Percentiles rank a stretch among this genome's conserved stretches.
These are phyloP conservation scores for Proisotoma minuta DNA, from an alignment of 2,888 invertebrate genomes.

Conservation along the genomic window DNA sequence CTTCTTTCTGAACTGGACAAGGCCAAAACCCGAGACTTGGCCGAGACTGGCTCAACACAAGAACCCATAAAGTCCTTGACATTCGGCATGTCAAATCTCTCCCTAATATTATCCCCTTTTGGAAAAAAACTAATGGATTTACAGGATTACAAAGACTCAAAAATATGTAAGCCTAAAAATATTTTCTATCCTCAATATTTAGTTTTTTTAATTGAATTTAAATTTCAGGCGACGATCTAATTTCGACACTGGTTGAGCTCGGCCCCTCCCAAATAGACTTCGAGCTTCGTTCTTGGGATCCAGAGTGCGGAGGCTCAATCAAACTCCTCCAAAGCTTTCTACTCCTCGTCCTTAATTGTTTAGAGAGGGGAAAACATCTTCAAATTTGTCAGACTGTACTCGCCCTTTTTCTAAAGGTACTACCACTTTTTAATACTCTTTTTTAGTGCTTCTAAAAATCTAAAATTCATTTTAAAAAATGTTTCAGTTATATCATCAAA, in stretches of 20 bases:
- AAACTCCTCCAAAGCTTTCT: slow-evolving; percentile 73
- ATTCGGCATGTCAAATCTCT: too few species aligned
- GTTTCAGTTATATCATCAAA: too few species aligned
- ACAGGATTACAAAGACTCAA: too few species aligned
- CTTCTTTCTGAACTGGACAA: neutral
- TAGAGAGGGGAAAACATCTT: slow-evolving; percentile 73
- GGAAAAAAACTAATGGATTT: slow-evolving; percentile 10
- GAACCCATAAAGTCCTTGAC: too few species aligned
- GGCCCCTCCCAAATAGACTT: slow-evolving; percentile 81
- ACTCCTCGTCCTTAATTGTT: slow-evolving; percentile 64
- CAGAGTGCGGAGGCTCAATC: slow-evolving; percentile 67
- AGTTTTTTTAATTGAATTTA: too few species aligned
- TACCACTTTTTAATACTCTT: too few species aligned
- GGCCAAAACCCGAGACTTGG: neutral
- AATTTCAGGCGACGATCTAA: slow-evolving; percentile 1
- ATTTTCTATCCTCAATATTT: too few species aligned
- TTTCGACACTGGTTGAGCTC: slow-evolving; percentile 59
- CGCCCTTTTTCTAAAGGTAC: slow-evolving; percentile 78
- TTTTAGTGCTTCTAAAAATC: too few species aligned
- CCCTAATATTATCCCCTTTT: slow-evolving; percentile 20
- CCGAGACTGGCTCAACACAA: too few species aligned
- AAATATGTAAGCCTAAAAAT: too few species aligned
- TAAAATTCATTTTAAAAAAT: too few species aligned
- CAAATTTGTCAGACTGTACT: slow-evolving; percentile 88
- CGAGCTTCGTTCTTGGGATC: slow-evolving; percentile 74